Conservation (phyloP, 2,888 invertebrate genomes). For the Netelia melanura region DNA sequence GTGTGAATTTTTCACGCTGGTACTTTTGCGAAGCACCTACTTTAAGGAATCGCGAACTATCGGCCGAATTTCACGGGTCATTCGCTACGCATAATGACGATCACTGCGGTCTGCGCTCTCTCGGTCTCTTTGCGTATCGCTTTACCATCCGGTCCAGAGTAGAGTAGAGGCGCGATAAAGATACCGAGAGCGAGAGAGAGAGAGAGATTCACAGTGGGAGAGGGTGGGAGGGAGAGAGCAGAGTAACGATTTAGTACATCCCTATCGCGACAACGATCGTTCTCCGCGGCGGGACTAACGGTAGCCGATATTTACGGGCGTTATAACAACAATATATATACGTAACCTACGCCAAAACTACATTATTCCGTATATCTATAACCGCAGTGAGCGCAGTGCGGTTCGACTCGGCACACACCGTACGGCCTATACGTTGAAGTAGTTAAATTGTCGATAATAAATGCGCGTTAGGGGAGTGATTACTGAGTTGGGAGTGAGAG, state of each 20-base stretch:
- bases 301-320: constrained; percentile 75
- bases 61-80: constrained; percentile 29
- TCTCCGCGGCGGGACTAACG: constrained; percentile 71
- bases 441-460: constrained; percentile 83
- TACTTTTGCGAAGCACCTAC: too few relatives aligned
- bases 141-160: constrained; percentile 54
- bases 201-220: constrained; percentile 34
- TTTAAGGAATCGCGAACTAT: constrained; percentile 58
- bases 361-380: not conserved
- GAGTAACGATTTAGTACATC: constrained; percentile 81
- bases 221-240: constrained; percentile 72
- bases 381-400: constrained; percentile 30
- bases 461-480: constrained; percentile 76
- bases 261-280: constrained; percentile 83
- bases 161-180: constrained; percentile 3
- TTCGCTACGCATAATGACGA: constrained; percentile 46
- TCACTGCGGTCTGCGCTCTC: constrained; percentile 49
- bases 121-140: constrained; percentile 56
- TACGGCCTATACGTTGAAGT: constrained; percentile 77
- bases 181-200: not conserved
- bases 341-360: constrained; percentile 6
- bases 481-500: constrained; percentile 52
- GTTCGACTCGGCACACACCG: constrained; percentile 45
- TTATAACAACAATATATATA: constrained; percentile 52
- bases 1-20: too few relatives aligned